Conservation (phyloP, 2,797 vertebrate genomes). For the Podarcis lilfordi region DNA sequence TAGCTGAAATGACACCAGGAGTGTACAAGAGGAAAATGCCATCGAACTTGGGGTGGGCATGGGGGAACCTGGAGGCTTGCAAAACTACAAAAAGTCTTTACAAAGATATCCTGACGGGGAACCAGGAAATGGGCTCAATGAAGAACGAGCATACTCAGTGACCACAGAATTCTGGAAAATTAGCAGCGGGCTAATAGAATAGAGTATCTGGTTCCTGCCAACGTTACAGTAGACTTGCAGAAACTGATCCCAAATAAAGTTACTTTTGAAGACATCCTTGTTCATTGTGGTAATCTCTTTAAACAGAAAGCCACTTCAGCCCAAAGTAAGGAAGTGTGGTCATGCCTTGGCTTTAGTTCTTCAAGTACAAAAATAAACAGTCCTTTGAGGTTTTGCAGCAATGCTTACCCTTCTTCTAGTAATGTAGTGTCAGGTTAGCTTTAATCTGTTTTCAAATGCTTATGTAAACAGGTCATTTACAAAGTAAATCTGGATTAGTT, state of each 20-base stretch:
- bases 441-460: constrained; percentile 90
- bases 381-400: constrained; percentile 71
- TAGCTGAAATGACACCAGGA: too few relatives aligned
- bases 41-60: too few relatives aligned
- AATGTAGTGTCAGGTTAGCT: constrained; percentile 84
- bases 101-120: too few relatives aligned
- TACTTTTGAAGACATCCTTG: constrained; percentile 45
- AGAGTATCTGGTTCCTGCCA: too few relatives aligned
- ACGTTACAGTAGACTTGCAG: not conserved
- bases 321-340: constrained; percentile 57
- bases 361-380: constrained; percentile 60
- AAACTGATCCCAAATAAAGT: constrained; percentile 49
- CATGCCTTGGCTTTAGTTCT: constrained; percentile 51
- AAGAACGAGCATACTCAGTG: too few relatives aligned
- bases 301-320: constrained; percentile 45
- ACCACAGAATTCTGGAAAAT: too few relatives aligned
- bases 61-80: too few relatives aligned
- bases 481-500: constrained; percentile 87
- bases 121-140: too few relatives aligned
- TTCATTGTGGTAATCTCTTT: constrained; percentile 19
- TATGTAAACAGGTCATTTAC: constrained; percentile 90
- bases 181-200: too few relatives aligned
- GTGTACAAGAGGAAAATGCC: too few relatives aligned
- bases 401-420: constrained; percentile 76
- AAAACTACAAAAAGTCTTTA: too few relatives aligned